A percentile compares a stretch with the other conserved stretches of the same genome.
These are phyloP conservation scores for Arion vulgaris DNA, from an alignment of 1,140 invertebrate genomes.

Conservation along the genomic window DNA sequence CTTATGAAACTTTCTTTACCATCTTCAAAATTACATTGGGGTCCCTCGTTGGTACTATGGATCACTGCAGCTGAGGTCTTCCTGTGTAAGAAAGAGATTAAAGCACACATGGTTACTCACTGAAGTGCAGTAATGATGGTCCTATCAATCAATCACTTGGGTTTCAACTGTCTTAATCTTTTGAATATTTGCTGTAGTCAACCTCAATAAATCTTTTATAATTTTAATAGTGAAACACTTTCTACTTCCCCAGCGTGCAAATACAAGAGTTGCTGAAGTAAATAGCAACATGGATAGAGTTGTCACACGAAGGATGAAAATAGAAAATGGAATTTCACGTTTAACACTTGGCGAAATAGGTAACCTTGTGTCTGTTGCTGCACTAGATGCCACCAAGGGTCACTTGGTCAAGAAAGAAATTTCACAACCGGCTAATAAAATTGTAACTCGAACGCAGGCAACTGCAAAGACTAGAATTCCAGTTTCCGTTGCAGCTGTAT, in stretches of 20 bases:
- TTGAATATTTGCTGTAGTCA: not conserved
- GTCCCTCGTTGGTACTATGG: too few relatives aligned
- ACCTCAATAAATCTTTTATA: not conserved
- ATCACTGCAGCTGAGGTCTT: too few relatives aligned
- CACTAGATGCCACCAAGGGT: slow-evolving; percentile 49
- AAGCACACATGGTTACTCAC: too few relatives aligned
- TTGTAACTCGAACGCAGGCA: not conserved
- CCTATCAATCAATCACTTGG: not conserved
- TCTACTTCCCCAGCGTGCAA: not conserved
- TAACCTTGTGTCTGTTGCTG: slow-evolving; percentile 66
- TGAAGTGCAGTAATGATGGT: not conserved
- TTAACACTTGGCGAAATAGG: slow-evolving; percentile 67
- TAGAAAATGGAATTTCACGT: slow-evolving; percentile 22
- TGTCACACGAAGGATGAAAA: not conserved
- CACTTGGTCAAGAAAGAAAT: slow-evolving; percentile 63
- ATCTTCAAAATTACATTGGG: too few relatives aligned
- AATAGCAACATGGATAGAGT: not conserved
- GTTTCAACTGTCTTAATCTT: not conserved
- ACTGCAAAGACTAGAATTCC: not conserved
- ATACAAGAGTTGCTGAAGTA: not conserved
- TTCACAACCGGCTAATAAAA: slow-evolving; percentile 41
- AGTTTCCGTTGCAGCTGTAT: not conserved
- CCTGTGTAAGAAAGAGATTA: too few relatives aligned
- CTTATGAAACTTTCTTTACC: too few relatives aligned
- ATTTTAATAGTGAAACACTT: too few relatives aligned